Evolutionary conservation across 2,888 invertebrate genomes (phyloP), one percentile per base, ranked within the genome.

Genomic region (Leistus spinibarbis): DNA sequence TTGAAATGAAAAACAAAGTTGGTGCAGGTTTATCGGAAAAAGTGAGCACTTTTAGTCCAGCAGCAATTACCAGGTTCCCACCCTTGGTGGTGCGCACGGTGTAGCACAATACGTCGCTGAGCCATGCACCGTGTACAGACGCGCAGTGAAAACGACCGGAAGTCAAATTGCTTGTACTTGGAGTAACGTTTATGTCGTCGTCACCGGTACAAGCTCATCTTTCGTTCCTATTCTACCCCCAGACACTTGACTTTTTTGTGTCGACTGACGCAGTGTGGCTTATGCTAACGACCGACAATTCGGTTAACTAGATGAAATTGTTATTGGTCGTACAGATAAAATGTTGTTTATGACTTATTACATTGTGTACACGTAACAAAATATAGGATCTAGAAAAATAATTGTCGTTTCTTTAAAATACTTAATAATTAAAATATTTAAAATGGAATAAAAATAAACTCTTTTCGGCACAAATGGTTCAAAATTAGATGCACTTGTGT

Each of bases 151-250:
- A 73, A 73, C 73, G 73, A 73, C 67, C 73, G 73, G 73, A 73
- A 73, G 67, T 73, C 66, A 73, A 73, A 73, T 73, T 73, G 73
- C 73, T 73, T 73, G 73, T 67, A 62, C 73, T 73, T 73, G 53
- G 67, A 73, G 73, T 73, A 73, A 73, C 67, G 73, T 73, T 73
- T 73, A 73, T 67, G 67, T 73, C 67, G 67, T 54, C 73, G 53
- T 67, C 67, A 56, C 1, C 22, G 60, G 19, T 22, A 19, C 72
- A 20, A 53, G 20, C 54, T 56, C 64, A 20, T 54, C 64, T 60
- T 62, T 40, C 70, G 22, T 70, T 54, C 62, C 63, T 54, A 40
- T 13, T 13, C 40, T 40, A 7, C 10, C 40, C 13, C 7, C 40
- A 40, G 3, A n/a, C 64, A 40, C 64, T 66, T 19, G 66, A 66